These are phyloP conservation scores for Sturnus vulgaris DNA, from an alignment of 2,113 vertebrate species.

Conservation along the genomic window DNA sequence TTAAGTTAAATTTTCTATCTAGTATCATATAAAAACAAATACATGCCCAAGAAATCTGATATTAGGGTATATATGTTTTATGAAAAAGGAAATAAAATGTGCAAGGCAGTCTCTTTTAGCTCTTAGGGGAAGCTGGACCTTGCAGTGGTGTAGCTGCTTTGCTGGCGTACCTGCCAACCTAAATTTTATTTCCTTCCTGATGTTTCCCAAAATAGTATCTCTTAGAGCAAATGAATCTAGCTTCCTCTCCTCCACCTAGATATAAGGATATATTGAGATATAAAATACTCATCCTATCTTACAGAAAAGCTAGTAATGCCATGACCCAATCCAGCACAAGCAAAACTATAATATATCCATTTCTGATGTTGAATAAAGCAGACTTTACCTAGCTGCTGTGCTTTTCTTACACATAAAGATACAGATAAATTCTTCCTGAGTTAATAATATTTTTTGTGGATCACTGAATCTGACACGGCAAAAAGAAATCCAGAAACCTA, in stretches of 20 bases:
- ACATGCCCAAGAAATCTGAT: neutral
- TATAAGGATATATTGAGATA: neutral
- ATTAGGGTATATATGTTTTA: neutral
- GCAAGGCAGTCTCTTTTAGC: neutral
- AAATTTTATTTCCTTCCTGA: neutral
- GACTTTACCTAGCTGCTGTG: neutral
- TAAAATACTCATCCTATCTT: neutral
- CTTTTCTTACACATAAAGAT: neutral
- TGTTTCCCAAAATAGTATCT: neutral
- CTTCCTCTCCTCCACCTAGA: neutral
- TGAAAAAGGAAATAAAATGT: conserved; percentile 15
- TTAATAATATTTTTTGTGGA: neutral
- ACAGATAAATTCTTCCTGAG: neutral
- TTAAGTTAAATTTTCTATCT: neutral
- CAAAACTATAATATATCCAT: neutral
- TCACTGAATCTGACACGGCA: neutral
- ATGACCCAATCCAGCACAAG: neutral
- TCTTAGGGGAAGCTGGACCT: neutral
- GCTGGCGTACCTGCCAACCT: neutral
- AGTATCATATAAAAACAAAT: conserved; percentile 6
- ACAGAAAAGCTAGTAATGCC: neutral
- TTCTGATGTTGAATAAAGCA: neutral
- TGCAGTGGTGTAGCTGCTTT: neutral
- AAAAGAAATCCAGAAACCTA: neutral
- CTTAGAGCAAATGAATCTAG: neutral